These are phyloP conservation scores for Odontomyia ornata DNA, from an alignment of 2,888 invertebrate species.

Conservation along the genomic window DNA sequence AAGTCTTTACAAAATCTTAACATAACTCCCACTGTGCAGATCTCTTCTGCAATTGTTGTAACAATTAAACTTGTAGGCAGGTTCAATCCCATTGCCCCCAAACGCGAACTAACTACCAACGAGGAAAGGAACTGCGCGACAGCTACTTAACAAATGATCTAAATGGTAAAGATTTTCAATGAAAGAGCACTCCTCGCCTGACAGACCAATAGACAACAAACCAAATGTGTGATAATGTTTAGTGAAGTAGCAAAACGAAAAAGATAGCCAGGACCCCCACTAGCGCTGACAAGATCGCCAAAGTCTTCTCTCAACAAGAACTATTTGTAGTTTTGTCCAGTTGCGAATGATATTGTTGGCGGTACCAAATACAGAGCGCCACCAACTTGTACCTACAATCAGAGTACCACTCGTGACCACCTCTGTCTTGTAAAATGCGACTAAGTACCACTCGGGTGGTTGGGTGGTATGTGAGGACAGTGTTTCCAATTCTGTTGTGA, in stretches of 20 bases:
- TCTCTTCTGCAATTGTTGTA: not conserved
- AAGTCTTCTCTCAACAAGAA: not conserved
- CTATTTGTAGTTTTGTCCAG: not conserved
- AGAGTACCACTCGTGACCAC: slow-evolving; percentile 36
- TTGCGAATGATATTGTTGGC: slow-evolving; percentile 44
- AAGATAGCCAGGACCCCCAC: slow-evolving; percentile 40
- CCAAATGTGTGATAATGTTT: slow-evolving; percentile 26
- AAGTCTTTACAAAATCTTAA: no score
- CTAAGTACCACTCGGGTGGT: not conserved
- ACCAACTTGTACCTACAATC: slow-evolving; percentile 46
- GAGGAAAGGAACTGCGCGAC: not conserved
- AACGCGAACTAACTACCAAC: no score
- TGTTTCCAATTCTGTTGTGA: not conserved
- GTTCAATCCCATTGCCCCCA: not conserved
- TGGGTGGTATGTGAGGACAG: not conserved
- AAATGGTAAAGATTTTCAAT: slow-evolving; percentile 3
- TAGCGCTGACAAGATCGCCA: slow-evolving; percentile 40
- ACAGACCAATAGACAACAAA: slow-evolving; percentile 33
- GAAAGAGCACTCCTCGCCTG: not conserved
- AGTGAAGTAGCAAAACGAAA: slow-evolving; percentile 5
- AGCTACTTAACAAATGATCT: slow-evolving; percentile 31
- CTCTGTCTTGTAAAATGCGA: slow-evolving; percentile 4
- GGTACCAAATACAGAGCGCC: slow-evolving; percentile 51
- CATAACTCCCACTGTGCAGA: no score
- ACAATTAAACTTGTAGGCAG: slow-evolving; percentile 19